A percentile compares a stretch with the other conserved stretches of the same genome.
phyloP scores from a whole-genome alignment of 2,888 invertebrate genomes.

The Leptarthrus brevirostris region DNA sequence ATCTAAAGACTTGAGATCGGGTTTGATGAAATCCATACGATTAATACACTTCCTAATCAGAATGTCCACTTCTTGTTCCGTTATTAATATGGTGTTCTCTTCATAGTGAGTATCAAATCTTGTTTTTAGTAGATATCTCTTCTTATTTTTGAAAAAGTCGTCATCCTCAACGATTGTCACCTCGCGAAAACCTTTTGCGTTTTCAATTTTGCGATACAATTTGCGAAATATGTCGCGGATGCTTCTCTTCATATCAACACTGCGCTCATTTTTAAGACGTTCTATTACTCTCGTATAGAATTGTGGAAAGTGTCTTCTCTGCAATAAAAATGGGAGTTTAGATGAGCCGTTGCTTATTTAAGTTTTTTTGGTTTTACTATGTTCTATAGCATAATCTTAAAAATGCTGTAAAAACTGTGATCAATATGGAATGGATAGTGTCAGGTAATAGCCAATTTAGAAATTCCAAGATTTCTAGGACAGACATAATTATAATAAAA shows the following conservation, averaged over 20 bases:
- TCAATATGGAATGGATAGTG: too few relatives aligned
- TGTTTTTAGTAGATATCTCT: constrained; percentile 43
- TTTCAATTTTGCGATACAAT: constrained; percentile 54
- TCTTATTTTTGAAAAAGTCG: background rate
- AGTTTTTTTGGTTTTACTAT: too few relatives aligned
- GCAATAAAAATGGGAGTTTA: background rate
- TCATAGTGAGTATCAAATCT: constrained; percentile 50
- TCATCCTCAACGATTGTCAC: constrained; percentile 48
- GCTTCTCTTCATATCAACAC: constrained; percentile 14
- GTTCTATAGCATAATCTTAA: too few relatives aligned
- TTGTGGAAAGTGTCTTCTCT: constrained; percentile 53
- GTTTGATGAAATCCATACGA: constrained; percentile 49
- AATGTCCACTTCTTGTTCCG: constrained; percentile 42
- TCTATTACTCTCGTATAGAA: constrained; percentile 47
- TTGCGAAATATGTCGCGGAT: constrained; percentile 52
- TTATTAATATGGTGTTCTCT: constrained; percentile 40
- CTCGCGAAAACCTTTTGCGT: constrained; percentile 49
- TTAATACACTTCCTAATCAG: constrained; percentile 49
- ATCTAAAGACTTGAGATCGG: background rate
- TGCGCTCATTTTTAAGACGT: constrained; percentile 1
- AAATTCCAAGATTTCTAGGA: too few relatives aligned
- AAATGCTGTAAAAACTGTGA: too few relatives aligned
- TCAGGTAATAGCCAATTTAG: too few relatives aligned
- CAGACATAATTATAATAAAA: too few relatives aligned
- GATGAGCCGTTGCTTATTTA: too few relatives aligned